Evolutionary conservation across 2,113 vertebrate species (phyloP), one percentile per base, ranked within the genome.

Genomic region (Puntigrus tetrazona): DNA sequence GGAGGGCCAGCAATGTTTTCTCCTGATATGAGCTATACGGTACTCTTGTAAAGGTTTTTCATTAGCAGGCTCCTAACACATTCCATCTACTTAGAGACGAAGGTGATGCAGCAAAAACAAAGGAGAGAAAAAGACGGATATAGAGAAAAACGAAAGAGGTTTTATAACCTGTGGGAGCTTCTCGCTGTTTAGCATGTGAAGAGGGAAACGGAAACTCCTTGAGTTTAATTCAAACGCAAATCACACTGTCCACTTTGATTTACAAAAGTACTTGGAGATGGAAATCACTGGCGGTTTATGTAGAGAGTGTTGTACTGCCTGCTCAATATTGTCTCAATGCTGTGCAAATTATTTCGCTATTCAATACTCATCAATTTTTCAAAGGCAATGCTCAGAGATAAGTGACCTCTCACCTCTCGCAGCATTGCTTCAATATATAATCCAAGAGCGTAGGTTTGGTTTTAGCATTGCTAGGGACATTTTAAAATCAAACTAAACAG

Each of bases 161-260:
- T 73, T 78, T 65, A 73, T 75, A 83, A 78, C 75, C 59, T 70
- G 83, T 38, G 61, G 88, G 88, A 90, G 88, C 86, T 85, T 86
- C 88, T 90, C 34, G 65, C 90, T 88, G 90, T 89, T 87, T 85
- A 93, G 86, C 90, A 89, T 85, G 88, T 87, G 78, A 57, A 90
- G 88, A 85, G 82, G 88, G 86, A 87, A 88, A 87, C 85, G 86
- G 88, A 88, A 84, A 18, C 86, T 73, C 73, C 34, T 78, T 72
- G 50, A 78, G 41, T 77, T 78, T 85, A 70, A 82, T 85, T 82
- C 81, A 86, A 82, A 84, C 69, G 67, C 87, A 86, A 86, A 86
- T 85, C 65, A 85, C 87, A 78, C 43, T 67, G 67, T 85, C 84
- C 67, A 55, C 84, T 85, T 82, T 87, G 74, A 82, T 85, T 81